Evolutionary conservation across 2,888 invertebrate genomes (phyloP).

Genomic region (Phrixothrix hirtus): DNA sequence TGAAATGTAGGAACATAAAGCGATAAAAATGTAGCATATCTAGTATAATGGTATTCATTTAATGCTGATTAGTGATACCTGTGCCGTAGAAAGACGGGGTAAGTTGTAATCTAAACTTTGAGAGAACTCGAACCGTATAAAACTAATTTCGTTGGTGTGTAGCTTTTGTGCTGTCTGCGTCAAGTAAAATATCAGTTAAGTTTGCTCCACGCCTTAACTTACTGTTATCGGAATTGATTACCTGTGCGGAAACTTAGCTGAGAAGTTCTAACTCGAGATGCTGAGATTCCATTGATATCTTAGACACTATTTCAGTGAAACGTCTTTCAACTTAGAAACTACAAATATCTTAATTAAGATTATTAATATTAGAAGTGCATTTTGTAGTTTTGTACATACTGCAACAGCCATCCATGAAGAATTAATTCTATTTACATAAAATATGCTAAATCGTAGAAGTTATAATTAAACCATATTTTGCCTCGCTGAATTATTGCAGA

Average conservation of each 20-base stretch:
- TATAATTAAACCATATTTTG: too few species aligned
- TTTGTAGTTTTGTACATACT: neutral
- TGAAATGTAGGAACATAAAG: too few species aligned
- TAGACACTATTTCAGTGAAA: slow-evolving; percentile 7
- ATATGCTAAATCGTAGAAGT: too few species aligned
- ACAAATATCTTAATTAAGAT: slow-evolving; percentile 10
- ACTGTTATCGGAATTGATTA: slow-evolving; percentile 31
- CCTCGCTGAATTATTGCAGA: too few species aligned
- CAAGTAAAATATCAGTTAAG: slow-evolving; percentile 33
- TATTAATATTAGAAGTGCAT: slow-evolving; percentile 1
- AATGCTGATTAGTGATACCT: slow-evolving; percentile 14
- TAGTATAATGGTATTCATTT: slow-evolving; percentile 7
- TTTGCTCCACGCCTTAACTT: slow-evolving; percentile 31
- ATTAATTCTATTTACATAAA: neutral
- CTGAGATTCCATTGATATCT: slow-evolving; percentile 22
- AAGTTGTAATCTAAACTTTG: slow-evolving; percentile 31
- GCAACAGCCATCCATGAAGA: neutral
- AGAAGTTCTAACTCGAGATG: slow-evolving; percentile 26
- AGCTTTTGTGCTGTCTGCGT: slow-evolving; percentile 33
- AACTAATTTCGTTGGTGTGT: slow-evolving; percentile 29
- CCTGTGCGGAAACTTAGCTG: slow-evolving; percentile 27
- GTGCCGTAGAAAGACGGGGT: slow-evolving; percentile 14
- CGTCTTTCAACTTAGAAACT: slow-evolving; percentile 14
- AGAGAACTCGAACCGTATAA: slow-evolving; percentile 27
- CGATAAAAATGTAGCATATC: neutral